phyloP scores from a whole-genome alignment of 1,140 invertebrate genomes.

The Apis mellifera region Amel_HAv3.1 CM009934.2:9230001-9230500 shows the following conservation, averaged over 20 bases:
- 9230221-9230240: neutral
- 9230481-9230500: conserved; percentile 49
- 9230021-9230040: no score
- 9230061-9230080: no score
- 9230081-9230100: no score
- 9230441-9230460: conserved; percentile 46
- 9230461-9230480: conserved; percentile 55
- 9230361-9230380: conserved; percentile 5
- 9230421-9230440: conserved; percentile 6
- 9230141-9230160: no score
- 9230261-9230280: neutral
- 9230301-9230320: conserved; percentile 1
- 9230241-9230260: neutral
- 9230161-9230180: neutral
- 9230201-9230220: no score
- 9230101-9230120: no score
- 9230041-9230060: no score
- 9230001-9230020: no score
- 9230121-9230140: no score
- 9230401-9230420: conserved; percentile 40
- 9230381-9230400: conserved; percentile 24
- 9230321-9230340: neutral
- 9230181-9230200: neutral
- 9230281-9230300: neutral
- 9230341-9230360: no score